Evolutionary conservation across 2,888 invertebrate species (phyloP).

Genomic region (Cosmopolites sordidus): DNA sequence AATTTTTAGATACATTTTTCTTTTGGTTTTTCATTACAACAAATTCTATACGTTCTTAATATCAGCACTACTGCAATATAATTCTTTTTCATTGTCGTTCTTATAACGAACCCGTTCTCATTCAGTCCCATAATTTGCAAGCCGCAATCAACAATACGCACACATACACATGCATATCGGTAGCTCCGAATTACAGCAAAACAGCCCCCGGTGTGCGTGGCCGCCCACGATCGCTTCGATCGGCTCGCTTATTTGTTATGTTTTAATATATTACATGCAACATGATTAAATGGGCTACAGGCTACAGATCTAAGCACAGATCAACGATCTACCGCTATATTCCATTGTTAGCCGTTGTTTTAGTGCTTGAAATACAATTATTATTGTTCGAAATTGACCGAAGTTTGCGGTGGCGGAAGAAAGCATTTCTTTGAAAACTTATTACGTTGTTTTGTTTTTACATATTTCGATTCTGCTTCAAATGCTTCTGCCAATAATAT

Average conservation of each 20-base stretch:
- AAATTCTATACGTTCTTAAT: no score
- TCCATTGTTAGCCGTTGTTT: background rate
- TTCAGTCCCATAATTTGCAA: no score
- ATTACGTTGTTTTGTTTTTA: no score
- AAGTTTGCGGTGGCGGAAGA: no score
- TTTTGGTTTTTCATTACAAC: no score
- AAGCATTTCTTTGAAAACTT: no score
- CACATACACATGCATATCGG: background rate
- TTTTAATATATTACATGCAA: constrained; percentile 26
- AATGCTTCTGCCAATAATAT: no score
- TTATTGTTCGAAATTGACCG: background rate
- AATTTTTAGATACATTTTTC: no score
- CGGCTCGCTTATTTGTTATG: constrained; percentile 23
- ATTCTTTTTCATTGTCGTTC: no score
- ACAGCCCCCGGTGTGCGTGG: constrained; percentile 1
- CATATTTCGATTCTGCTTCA: no score
- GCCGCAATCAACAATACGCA: background rate
- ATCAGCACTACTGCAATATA: no score
- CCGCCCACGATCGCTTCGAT: constrained; percentile 20
- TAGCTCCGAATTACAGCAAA: background rate
- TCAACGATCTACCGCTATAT: background rate
- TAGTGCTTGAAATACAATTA: background rate
- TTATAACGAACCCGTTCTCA: no score
- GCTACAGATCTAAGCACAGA: constrained; percentile 2
- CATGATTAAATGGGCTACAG: constrained; percentile 22